phyloP scores from a whole-genome alignment of 2,888 invertebrate genomes.

The Diarsia mendica region DNA sequence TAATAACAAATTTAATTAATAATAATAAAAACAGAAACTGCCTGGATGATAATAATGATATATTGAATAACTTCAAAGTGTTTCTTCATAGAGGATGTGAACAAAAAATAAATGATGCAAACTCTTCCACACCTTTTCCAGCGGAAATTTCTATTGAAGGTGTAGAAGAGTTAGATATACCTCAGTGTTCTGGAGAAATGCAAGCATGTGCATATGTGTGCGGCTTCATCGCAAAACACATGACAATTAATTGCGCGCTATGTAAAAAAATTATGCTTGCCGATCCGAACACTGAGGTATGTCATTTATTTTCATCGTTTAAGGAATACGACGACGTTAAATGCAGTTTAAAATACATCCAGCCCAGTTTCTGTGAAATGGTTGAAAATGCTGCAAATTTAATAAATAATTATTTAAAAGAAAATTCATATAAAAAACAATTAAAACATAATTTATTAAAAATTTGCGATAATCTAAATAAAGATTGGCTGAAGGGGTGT shows the following conservation, averaged over 20 bases:
- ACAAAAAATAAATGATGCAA: neutral
- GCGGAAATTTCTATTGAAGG: neutral
- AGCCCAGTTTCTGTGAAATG: neutral
- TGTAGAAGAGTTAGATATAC: slow-evolving; percentile 12
- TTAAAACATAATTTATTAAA: neutral
- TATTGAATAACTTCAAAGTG: slow-evolving; percentile 2
- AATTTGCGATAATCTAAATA: neutral
- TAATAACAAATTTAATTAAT: slow-evolving; percentile 8
- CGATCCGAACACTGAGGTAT: slow-evolving; percentile 4
- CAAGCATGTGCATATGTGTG: slow-evolving; percentile 18
- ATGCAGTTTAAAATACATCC: slow-evolving; percentile 10
- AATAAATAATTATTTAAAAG: slow-evolving; percentile 1
- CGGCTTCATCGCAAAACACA: neutral
- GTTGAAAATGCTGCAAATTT: slow-evolving; percentile 1
- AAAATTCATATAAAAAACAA: neutral
- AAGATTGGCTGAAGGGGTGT: slow-evolving; percentile 2
- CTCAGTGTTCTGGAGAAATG: slow-evolving; percentile 18
- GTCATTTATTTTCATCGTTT: neutral
- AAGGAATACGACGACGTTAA: slow-evolving; percentile 6
- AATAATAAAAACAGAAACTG: slow-evolving; percentile 17
- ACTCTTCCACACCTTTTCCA: neutral
- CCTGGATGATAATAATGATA: neutral
- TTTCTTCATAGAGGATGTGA: neutral
- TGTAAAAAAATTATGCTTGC: slow-evolving; percentile 7
- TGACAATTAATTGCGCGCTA: neutral